Evolutionary conservation across 2,888 invertebrate genomes (phyloP), one percentile per base, ranked within the genome.

Genomic region (Odontomyia ornata): DNA sequence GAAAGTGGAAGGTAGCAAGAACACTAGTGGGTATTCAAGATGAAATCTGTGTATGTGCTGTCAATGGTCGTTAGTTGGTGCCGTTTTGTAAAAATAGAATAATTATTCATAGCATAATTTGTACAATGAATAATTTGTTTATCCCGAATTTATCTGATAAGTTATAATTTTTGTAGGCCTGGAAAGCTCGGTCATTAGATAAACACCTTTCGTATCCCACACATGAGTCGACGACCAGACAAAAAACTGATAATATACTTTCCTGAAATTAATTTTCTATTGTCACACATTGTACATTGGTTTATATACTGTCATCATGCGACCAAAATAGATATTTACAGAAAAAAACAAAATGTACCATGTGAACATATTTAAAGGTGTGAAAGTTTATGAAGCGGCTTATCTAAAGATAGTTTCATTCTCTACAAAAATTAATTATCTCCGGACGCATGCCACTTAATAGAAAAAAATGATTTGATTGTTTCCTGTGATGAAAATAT

Each of bases 1-100:
- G 36, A 73, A 60, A 73, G 73, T 73, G 57, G 73, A 73, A 28
- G 13, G 9, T 7, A 60, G 46, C 52, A 73, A 73, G 52, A 15
- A 57, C 1, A 43, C n/a, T 57, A 73, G 73, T 73, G 73, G 21
- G 73, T 73, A 73, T 30, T 36, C 2, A 52, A 18, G 9, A 36
- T 36, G 5, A 36, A 36, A 36, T 36, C 9, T 36, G 3, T 36
- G 36, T 36, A 36, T 36, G 36, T 36, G 36, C 9, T 36, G 36
- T 36, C 36, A n/a, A n/a, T n/a, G n/a, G n/a, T n/a, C 36, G 3
- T 36, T 36, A 36, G 5, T 9, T 9, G 13, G 4, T 52, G 2
- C 3, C 13, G 52, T 52, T 18, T 52, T 15, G 18, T n/a, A 15
- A 43, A 43, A n/a, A 18, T 52, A 15, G 13, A 52, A 9, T n/a